These are phyloP conservation scores for Brassicogethes aeneus DNA, from an alignment of 2,888 invertebrate genomes.

Conservation along the genomic window DNA sequence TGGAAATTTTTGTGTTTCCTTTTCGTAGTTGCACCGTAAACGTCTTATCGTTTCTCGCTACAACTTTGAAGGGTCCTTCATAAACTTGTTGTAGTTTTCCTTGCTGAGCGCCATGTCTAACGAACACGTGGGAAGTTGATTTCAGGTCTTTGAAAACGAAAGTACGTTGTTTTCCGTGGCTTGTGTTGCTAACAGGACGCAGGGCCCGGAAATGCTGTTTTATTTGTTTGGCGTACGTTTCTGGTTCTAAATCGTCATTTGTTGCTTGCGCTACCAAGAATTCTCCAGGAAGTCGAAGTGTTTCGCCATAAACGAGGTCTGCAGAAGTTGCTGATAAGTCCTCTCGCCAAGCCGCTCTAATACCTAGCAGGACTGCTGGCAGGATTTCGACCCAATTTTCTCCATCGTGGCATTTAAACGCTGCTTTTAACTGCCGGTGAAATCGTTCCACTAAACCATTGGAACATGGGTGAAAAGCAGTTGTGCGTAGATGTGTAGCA, in stretches of 20 bases:
- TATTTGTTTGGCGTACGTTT: too few species aligned
- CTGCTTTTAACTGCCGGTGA: constrained; percentile 26
- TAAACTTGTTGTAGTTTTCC: not conserved
- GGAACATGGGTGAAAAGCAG: constrained; percentile 31
- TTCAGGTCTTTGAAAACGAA: not conserved
- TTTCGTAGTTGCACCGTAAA: not conserved
- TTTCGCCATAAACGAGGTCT: constrained; percentile 28
- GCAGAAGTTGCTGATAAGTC: constrained; percentile 26
- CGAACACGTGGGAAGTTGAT: not conserved
- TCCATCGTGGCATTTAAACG: constrained; percentile 19
- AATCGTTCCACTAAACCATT: constrained; percentile 32
- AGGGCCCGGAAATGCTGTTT: not conserved
- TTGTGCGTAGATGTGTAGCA: constrained; percentile 19
- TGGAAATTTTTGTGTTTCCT: not conserved
- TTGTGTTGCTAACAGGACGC: not conserved
- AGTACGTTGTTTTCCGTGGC: not conserved
- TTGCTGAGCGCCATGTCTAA: not conserved
- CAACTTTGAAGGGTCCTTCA: not conserved
- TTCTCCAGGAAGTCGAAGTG: constrained; percentile 24
- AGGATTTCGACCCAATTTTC: constrained; percentile 24
- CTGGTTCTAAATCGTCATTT: too few species aligned
- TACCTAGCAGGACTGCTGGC: constrained; percentile 29
- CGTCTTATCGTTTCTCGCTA: not conserved
- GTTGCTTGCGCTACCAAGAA: constrained; percentile 9
- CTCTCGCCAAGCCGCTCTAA: constrained; percentile 25